Conservation (phyloP, 2,797 vertebrate genomes). For the Scleropages formosus region DNA sequence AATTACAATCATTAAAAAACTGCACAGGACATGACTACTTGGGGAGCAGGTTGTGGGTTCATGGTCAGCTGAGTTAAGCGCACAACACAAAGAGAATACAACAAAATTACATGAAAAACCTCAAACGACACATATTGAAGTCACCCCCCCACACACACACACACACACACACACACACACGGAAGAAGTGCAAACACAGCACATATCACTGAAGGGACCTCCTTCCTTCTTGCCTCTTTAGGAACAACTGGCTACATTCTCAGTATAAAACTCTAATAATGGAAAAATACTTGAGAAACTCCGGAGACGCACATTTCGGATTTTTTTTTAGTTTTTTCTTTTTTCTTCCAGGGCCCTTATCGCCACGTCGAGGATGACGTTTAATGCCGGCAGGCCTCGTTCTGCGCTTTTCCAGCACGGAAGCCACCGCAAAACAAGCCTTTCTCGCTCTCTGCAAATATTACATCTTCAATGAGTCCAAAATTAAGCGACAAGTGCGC, state of each 20-base stretch:
- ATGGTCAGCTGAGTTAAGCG: slow-evolving; percentile 22
- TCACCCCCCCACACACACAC: slow-evolving; percentile 56
- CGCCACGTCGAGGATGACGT: too few species aligned
- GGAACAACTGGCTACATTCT: neutral
- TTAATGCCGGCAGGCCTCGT: too few species aligned
- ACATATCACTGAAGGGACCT: slow-evolving; percentile 52
- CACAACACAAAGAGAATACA: slow-evolving; percentile 12
- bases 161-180: slow-evolving; percentile 2
- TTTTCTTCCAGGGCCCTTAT: neutral
- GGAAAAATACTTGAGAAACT: neutral
- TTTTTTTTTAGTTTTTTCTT: neutral
- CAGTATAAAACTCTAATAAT: slow-evolving; percentile 2
- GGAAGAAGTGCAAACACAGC: slow-evolving; percentile 63
- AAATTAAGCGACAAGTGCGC: too few species aligned
- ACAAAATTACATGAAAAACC: slow-evolving; percentile 11
- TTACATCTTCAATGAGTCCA: too few species aligned
- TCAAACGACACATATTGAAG: slow-evolving; percentile 26
- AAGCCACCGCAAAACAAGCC: too few species aligned
- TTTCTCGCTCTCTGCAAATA: too few species aligned
- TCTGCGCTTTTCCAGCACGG: too few species aligned
- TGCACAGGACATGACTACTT: slow-evolving; percentile 65
- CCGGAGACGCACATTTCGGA: too few species aligned
- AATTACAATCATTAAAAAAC: slow-evolving; percentile 59
- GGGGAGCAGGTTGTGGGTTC: slow-evolving; percentile 55
- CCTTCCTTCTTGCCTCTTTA: slow-evolving; percentile 18